Percentiles rank a stretch among this genome's conserved stretches.
Evolutionary conservation across 2,888 invertebrate species (phyloP).

Genomic region (Drosophila kokeensis): DNA sequence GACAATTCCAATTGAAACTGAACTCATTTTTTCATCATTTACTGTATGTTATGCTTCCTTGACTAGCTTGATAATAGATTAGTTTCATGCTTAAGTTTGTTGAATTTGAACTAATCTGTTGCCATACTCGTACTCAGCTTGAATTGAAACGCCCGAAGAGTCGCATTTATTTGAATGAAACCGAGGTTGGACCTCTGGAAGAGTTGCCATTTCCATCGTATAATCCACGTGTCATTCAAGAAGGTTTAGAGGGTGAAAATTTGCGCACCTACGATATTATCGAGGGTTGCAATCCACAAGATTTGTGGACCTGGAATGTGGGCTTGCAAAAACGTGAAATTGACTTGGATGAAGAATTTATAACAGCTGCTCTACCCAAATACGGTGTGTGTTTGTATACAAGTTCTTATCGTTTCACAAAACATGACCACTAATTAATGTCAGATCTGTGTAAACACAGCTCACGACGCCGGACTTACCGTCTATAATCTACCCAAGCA

Average conservation of each 20-base stretch:
- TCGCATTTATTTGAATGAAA: constrained; percentile 82
- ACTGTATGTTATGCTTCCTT: too few relatives aligned
- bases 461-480: constrained; percentile 65
- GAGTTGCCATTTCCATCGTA: constrained; percentile 77
- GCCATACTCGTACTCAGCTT: constrained; percentile 61
- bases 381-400: constrained; percentile 70
- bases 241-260: constrained; percentile 74
- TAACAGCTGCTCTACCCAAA: constrained; percentile 63
- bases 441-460: constrained; percentile 48
- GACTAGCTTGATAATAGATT: too few relatives aligned
- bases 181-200: constrained; percentile 64
- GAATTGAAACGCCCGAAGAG: constrained; percentile 82
- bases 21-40: not conserved
- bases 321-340: constrained; percentile 72
- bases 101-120: not conserved
- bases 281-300: constrained; percentile 65
- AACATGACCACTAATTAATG: constrained; percentile 17
- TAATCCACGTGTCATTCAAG: constrained; percentile 83
- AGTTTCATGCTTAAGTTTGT: not conserved
- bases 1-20: not conserved
- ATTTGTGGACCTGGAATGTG: constrained; percentile 82
- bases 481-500: constrained; percentile 80
- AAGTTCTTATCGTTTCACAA: too few relatives aligned
- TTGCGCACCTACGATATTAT: constrained; percentile 72
- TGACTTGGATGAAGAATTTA: constrained; percentile 69